A percentile compares a stretch with the other conserved stretches of the same genome.
phyloP scores from a whole-genome alignment of 1,140 invertebrate species.

The Drosophila pseudoobscura region DNA sequence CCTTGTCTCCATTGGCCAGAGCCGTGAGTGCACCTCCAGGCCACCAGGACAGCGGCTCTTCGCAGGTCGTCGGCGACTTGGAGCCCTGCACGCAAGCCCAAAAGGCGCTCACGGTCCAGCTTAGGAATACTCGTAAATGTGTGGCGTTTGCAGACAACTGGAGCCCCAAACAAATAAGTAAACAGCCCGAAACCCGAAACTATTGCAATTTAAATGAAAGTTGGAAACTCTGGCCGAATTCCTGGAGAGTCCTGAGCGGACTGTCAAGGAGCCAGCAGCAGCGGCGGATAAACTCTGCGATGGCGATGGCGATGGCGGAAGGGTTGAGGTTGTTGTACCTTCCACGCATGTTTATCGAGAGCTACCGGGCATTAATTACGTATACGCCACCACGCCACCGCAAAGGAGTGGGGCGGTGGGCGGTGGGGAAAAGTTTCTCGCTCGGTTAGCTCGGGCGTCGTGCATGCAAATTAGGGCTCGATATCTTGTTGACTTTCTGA shows the following conservation, averaged over 20 bases:
- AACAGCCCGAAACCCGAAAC: slow-evolving; percentile 30
- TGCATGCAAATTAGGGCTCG: slow-evolving; percentile 48
- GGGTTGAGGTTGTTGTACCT: neutral
- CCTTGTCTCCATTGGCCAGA: too few relatives aligned
- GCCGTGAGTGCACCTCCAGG: too few relatives aligned
- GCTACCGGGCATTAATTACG: slow-evolving; percentile 68
- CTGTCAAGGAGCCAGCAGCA: too few relatives aligned
- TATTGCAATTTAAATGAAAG: slow-evolving; percentile 64
- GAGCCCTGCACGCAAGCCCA: too few relatives aligned
- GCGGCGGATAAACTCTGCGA: too few relatives aligned
- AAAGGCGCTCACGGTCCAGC: too few relatives aligned
- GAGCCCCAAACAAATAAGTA: slow-evolving; percentile 37
- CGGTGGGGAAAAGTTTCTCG: slow-evolving; percentile 7
- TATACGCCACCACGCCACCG: slow-evolving; percentile 56
- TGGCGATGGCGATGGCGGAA: neutral
- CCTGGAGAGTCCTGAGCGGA: neutral
- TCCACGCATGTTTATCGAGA: slow-evolving; percentile 54
- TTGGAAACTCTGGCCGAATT: slow-evolving; percentile 54
- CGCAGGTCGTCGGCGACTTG: too few relatives aligned
- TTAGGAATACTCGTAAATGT: too few relatives aligned
- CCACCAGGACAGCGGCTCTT: too few relatives aligned
- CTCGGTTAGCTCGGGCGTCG: slow-evolving; percentile 41
- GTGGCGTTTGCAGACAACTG: neutral
- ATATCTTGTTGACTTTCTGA: slow-evolving; percentile 54
- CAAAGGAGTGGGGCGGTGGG: neutral